Base-by-base conservation (phyloP, 2,888 invertebrate genomes). In the Pecten maximus region DNA sequence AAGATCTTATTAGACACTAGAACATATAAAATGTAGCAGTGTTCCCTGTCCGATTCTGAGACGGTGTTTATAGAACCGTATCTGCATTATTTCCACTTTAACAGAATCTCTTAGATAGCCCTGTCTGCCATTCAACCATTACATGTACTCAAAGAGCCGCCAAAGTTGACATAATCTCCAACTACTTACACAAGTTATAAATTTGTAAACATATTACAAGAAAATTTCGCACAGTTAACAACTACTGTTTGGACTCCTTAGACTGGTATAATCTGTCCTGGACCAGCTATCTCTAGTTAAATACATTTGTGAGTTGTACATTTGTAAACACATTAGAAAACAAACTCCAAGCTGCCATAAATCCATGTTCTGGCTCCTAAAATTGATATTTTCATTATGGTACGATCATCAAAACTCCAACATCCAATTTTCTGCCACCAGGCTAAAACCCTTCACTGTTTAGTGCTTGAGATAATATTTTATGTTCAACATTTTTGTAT, bases 351-450 rank as follows among this genome's bases (percentile, higher is more conserved):
- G 28, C 35, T 35, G 74, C 35, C 35, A 74, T 74, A 35, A 74
- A 74, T 10, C 16, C 10, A 15, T 74, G 12, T 35, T 74, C 16
- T 28, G 6, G 28, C 74, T 74, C 28, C 74, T 35, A 74, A 74
- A 28, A 74, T 74, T 74, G 74, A 74, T 74, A 74, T 74, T 74
- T 74, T 74, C 74, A 74, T 35, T 74, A 74, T 74, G 74, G 74
- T 74, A 74, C 74, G 2, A 28, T 74, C 74, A 35, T 74, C 74
- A 35, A 74, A 74, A 28, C 74, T 74, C 74, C 35, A 35, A 74
- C 74, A 74, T 74, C 74, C 74, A 74, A 74, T 74, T 60, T 74
- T 74, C 74, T 35, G 74, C 74, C 74, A 74, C 74, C 35, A 74
- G 28, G 74, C 74, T 35, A 28, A 74, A 74, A 74, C 74, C 74